phyloP scores from a whole-genome alignment of 2,113 vertebrate species.

The Serinus canaria region DNA sequence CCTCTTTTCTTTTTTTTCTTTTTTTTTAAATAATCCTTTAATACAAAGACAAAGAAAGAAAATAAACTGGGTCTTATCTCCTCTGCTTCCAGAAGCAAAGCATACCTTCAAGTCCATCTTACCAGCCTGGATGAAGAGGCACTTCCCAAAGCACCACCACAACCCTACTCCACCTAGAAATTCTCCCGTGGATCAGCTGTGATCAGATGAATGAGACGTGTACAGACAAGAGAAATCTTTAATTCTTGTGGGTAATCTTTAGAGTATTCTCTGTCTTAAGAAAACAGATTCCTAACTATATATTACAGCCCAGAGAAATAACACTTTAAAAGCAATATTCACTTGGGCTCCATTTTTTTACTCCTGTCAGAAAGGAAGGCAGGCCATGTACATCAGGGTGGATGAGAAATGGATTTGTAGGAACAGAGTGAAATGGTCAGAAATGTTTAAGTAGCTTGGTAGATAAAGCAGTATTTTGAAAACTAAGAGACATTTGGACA shows the following conservation, averaged over 20 bases:
- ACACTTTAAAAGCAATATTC: not conserved
- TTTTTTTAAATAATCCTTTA: not conserved
- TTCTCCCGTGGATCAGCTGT: not conserved
- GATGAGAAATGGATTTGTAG: not conserved
- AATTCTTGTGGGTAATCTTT: not conserved
- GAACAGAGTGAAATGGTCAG: not conserved
- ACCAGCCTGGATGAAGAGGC: not conserved
- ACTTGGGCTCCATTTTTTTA: not conserved
- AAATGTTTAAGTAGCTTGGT: not conserved
- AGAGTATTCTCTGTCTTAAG: not conserved
- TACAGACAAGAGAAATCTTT: not conserved
- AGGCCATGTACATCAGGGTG: not conserved
- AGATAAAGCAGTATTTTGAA: not conserved
- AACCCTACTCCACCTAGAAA: not conserved
- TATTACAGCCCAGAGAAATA: not conserved
- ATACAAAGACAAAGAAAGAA: not conserved
- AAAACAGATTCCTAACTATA: not conserved
- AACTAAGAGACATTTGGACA: not conserved
- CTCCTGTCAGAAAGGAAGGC: not conserved
- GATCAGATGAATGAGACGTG: not conserved
- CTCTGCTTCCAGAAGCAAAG: not conserved
- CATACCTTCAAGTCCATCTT: not conserved
- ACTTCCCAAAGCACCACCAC: accelerated
- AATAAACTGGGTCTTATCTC: not conserved
- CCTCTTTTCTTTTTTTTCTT: not conserved